Base-by-base conservation (phyloP, 2,888 invertebrate species). In the Melipona bicolor region DNA sequence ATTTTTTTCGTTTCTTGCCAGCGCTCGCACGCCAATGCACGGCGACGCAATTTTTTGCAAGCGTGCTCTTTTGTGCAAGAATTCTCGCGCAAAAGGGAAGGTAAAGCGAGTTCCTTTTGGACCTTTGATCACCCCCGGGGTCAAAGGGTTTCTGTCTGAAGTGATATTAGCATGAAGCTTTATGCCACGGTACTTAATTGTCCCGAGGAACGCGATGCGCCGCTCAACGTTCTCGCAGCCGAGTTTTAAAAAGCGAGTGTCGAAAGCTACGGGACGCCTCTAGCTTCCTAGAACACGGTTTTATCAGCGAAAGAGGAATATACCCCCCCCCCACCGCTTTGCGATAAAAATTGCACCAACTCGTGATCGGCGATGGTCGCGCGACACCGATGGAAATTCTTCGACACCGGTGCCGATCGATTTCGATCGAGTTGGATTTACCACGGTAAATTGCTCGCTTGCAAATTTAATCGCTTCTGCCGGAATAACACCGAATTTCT, bases 131-230 rank as follows among this genome's bases (percentile, higher is more conserved):
- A 21, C 27, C n/a, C 19, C 32, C 32, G n/a, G n/a, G 64, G 32
- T 49, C n/a, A 64, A 62, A 73, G 50, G 50, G n/a, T 61, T 52
- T 52, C 36, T n/a, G 21, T n/a, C n/a, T 52, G 19, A 62, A 64
- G 64, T 64, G n/a, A 52, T 64, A 62, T 36, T 64, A 50, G 52
- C 64, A 52, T 15, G 9, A 24, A 36, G 64, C 50, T 73, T 32
- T 19, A 52, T 52, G 32, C n/a, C 73, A 19, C 4, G 59, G 36
- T 64, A 52, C 52, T 73, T 73, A 73, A 73, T 64, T 73, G 32
- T 64, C 32, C 17, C 32, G 32, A 64, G 64, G 24, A 50, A 27
- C 19, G 50, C 61, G 61, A 62, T 62, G 32, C 24, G 49, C 32
- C 50, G 61, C 62, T 62, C 43, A 43, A 61, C 62, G 49, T 21